Conservation (phyloP, 2,888 invertebrate species). For the Scaptomyza tumidula region DNA sequence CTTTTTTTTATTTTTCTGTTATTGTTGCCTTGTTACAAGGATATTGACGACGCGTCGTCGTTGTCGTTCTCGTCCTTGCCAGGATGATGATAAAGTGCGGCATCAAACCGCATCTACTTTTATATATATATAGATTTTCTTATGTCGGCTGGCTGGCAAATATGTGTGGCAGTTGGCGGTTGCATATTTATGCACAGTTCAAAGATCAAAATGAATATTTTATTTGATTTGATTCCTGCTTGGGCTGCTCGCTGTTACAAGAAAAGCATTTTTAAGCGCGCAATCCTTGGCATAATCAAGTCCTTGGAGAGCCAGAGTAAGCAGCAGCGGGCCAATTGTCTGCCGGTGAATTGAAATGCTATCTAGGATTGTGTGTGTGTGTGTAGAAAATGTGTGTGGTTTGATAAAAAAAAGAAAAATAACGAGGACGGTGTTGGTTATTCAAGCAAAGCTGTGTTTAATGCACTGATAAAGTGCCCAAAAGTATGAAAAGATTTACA, state of each 20-base stretch:
- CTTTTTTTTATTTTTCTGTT: constrained; percentile 22
- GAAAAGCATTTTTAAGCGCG: constrained; percentile 80
- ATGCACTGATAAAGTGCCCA: constrained; percentile 31
- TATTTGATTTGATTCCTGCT: constrained; percentile 81
- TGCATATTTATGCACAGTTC: constrained; percentile 83
- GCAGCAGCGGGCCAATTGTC: constrained; percentile 64
- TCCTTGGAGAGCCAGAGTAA: constrained; percentile 64
- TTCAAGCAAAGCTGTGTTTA: constrained; percentile 27
- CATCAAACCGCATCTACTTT: constrained; percentile 66
- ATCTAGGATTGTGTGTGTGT: constrained; percentile 17
- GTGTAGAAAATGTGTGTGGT: constrained; percentile 16
- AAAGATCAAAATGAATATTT: constrained; percentile 84
- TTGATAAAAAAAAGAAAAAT: constrained; percentile 3
- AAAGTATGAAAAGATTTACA: constrained; percentile 16
- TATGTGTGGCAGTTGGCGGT: constrained; percentile 47
- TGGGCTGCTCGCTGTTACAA: constrained; percentile 64
- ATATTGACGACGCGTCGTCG: constrained; percentile 57
- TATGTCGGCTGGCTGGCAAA: constrained; percentile 34
- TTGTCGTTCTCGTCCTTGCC: constrained; percentile 47
- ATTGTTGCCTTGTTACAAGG: constrained; percentile 55
- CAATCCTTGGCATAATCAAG: constrained; percentile 71
- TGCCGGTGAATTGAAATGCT: constrained; percentile 53
- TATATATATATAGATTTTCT: constrained; percentile 19
- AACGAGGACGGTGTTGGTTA: background rate
- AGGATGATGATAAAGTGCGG: constrained; percentile 69